A percentile compares a stretch with the other conserved stretches of the same genome.
These are phyloP conservation scores for Holacanthus passer DNA, from an alignment of 2,113 vertebrate genomes.

Conservation along the genomic window DNA sequence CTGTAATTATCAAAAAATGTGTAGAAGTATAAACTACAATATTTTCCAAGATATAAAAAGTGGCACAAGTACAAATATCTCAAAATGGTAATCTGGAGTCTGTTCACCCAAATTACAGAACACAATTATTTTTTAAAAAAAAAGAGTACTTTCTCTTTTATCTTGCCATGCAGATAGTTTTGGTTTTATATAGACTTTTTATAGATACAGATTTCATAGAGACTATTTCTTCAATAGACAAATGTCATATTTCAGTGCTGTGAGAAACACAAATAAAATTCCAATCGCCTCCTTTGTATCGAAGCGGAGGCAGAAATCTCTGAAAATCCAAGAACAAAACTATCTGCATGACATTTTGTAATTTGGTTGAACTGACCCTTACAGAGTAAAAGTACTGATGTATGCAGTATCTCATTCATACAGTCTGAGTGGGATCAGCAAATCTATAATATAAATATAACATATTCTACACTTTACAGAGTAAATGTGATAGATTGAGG, in stretches of 20 bases:
- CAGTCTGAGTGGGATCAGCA: background rate
- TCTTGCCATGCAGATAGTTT: too few species aligned
- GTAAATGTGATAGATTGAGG: slow-evolving; percentile 52
- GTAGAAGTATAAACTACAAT: background rate
- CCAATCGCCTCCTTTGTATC: background rate
- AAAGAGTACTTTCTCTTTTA: too few species aligned
- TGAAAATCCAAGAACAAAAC: background rate
- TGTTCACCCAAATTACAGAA: background rate
- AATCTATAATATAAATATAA: slow-evolving; percentile 3
- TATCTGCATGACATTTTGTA: background rate
- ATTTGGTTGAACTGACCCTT: background rate
- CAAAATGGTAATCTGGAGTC: background rate
- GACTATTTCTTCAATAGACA: background rate
- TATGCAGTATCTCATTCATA: slow-evolving; percentile 6
- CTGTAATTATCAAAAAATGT: background rate
- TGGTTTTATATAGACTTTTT: too few species aligned
- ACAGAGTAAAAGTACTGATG: background rate
- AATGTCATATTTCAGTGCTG: background rate
- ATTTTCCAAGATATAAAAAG: background rate
- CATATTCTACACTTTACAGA: slow-evolving; percentile 20
- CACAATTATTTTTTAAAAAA: too few species aligned
- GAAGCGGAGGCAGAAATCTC: slow-evolving; percentile 8
- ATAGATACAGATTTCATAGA: background rate
- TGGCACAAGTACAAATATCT: background rate
- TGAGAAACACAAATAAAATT: slow-evolving; percentile 2